Evolutionary conservation across 2,113 vertebrate species (phyloP).

Genomic region (Nibea albiflora): DNA sequence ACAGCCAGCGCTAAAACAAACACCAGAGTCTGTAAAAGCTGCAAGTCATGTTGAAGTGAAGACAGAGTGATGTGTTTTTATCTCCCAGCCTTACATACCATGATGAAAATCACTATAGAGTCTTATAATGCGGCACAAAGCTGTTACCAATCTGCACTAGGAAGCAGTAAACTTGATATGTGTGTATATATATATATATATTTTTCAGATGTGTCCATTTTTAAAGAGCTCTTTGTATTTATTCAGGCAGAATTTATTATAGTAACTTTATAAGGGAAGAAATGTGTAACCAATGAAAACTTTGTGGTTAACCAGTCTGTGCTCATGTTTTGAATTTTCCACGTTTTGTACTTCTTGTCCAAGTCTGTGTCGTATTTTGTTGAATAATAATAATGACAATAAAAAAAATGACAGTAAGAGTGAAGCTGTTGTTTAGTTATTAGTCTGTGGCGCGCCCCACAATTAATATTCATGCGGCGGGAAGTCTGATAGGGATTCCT

Average conservation of each 20-base stretch:
- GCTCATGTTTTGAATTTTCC: not conserved
- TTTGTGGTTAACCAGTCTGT: not conserved
- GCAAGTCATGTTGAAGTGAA: not conserved
- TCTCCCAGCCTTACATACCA: not conserved
- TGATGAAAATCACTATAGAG: not conserved
- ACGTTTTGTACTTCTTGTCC: conserved; percentile 16
- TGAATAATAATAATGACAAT: conserved; percentile 18
- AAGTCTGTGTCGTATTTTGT: not conserved
- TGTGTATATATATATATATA: not conserved
- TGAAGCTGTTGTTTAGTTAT: not conserved
- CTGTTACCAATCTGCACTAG: not conserved
- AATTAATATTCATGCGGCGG: conserved; percentile 32
- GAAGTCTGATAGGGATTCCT: conserved; percentile 67
- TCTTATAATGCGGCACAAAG: not conserved
- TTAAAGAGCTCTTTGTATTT: conserved; percentile 39
- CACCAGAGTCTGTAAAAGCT: not conserved
- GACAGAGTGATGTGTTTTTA: conserved; percentile 9
- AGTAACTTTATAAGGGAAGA: not conserved
- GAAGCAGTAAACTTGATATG: not conserved
- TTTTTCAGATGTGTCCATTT: not conserved
- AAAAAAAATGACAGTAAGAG: not conserved
- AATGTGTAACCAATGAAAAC: not conserved
- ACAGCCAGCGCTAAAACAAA: conserved; percentile 32
- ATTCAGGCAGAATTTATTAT: not conserved
- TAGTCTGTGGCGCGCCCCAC: conserved; percentile 41